phyloP scores from a whole-genome alignment of 2,888 invertebrate species.

The Hemaris fuciformis region DNA sequence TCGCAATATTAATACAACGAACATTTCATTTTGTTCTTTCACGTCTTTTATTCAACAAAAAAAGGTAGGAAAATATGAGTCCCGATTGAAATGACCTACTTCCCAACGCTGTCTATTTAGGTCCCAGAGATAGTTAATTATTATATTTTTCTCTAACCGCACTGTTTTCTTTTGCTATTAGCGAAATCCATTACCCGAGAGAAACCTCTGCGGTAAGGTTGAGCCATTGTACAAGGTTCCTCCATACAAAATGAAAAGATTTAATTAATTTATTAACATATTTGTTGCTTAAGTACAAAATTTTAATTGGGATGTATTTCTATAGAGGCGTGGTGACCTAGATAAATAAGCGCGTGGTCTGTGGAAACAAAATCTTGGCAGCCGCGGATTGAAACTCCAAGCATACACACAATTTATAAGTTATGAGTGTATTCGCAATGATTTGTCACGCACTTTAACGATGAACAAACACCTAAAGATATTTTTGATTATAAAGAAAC shows the following conservation, averaged over 20 bases:
- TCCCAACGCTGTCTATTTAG: conserved; percentile 7
- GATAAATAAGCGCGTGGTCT: too few relatives aligned
- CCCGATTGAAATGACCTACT: conserved; percentile 3
- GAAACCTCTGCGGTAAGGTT: neutral
- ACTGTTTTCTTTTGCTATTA: neutral
- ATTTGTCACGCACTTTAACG: too few relatives aligned
- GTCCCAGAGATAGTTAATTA: conserved; percentile 6
- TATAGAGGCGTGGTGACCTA: too few relatives aligned
- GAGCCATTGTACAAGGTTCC: neutral
- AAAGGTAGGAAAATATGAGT: neutral
- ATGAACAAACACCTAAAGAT: too few relatives aligned
- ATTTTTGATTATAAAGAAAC: too few relatives aligned
- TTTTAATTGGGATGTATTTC: too few relatives aligned
- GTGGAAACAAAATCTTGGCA: too few relatives aligned
- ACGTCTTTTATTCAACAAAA: conserved; percentile 1
- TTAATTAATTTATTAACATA: neutral
- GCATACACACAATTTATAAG: too few relatives aligned
- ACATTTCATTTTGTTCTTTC: neutral
- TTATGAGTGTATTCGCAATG: too few relatives aligned
- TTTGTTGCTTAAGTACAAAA: neutral
- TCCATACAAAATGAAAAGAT: neutral
- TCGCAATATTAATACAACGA: conserved; percentile 15
- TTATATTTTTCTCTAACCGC: neutral
- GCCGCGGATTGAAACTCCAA: too few relatives aligned
- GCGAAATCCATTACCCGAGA: neutral